Conservation (phyloP, 2,888 invertebrate genomes). For the Eristalis pertinax region DNA sequence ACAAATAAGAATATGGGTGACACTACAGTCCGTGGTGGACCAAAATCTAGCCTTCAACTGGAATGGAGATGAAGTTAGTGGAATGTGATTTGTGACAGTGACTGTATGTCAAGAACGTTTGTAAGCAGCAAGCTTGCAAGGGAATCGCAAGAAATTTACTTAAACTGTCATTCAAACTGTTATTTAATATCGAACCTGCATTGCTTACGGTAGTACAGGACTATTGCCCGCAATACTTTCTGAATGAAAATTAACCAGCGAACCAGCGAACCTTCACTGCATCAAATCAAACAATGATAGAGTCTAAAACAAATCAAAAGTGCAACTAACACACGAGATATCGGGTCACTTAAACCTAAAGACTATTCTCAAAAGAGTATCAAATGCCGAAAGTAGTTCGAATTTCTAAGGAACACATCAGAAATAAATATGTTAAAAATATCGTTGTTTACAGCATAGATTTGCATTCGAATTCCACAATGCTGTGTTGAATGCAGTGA, state of each 20-base stretch:
- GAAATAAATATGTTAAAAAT: slow-evolving; percentile 12
- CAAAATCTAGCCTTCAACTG: neutral
- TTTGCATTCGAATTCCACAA: slow-evolving; percentile 80
- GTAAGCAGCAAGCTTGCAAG: too few relatives aligned
- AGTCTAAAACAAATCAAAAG: neutral
- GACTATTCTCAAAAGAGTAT: slow-evolving; percentile 21
- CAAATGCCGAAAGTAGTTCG: slow-evolving; percentile 17
- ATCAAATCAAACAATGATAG: too few relatives aligned
- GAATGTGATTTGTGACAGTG: too few relatives aligned
- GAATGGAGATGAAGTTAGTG: neutral
- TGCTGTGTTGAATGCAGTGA: slow-evolving; percentile 88
- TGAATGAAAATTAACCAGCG: too few relatives aligned
- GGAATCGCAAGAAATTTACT: too few relatives aligned
- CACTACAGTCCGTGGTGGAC: neutral
- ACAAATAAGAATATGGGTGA: too few relatives aligned
- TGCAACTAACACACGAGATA: neutral
- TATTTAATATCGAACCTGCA: too few relatives aligned
- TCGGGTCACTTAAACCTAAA: slow-evolving; percentile 29
- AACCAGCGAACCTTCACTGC: too few relatives aligned
- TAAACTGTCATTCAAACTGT: too few relatives aligned
- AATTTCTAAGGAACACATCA: slow-evolving; percentile 59
- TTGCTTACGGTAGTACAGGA: too few relatives aligned
- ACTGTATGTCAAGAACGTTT: too few relatives aligned
- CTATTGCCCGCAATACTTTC: too few relatives aligned
- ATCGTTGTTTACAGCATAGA: slow-evolving; percentile 76